phyloP scores from a whole-genome alignment of 2,113 vertebrate genomes.

The Hymenochirus boettgeri region DNA sequence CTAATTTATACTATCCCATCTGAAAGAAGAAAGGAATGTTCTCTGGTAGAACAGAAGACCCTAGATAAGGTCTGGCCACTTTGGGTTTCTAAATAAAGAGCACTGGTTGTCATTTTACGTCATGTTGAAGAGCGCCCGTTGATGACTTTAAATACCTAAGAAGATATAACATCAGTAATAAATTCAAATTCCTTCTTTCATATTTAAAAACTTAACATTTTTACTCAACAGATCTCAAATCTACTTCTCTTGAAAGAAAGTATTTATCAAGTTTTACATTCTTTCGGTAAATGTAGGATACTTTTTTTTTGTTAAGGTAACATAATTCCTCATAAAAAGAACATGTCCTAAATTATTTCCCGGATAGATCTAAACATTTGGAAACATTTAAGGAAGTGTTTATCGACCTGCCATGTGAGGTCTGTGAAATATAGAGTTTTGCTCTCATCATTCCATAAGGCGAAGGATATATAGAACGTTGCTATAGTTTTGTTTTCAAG shows the following conservation, averaged over 20 bases:
- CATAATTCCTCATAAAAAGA: conserved; percentile 22
- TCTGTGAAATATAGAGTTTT: conserved; percentile 4
- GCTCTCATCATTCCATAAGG: neutral
- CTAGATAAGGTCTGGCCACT: neutral
- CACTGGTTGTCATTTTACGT: neutral
- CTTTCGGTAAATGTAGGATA: neutral
- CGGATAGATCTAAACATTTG: conserved; percentile 20
- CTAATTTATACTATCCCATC: neutral
- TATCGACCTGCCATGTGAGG: neutral
- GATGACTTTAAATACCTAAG: neutral
- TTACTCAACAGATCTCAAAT: neutral
- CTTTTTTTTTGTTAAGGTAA: conserved; percentile 4
- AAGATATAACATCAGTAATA: too few relatives aligned
- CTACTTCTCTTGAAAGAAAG: neutral
- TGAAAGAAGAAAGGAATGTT: neutral
- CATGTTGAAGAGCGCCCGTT: neutral
- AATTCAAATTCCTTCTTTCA: too few relatives aligned
- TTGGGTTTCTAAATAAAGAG: neutral
- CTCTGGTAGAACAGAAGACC: neutral
- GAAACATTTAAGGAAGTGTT: conserved; percentile 27
- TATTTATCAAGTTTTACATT: neutral
- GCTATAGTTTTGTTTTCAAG: too few relatives aligned
- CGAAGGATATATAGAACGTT: too few relatives aligned
- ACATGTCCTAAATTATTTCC: conserved; percentile 8
- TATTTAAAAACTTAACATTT: too few relatives aligned